phyloP scores from a whole-genome alignment of 1,140 invertebrate species.

The Calycopis cecrops region DNA sequence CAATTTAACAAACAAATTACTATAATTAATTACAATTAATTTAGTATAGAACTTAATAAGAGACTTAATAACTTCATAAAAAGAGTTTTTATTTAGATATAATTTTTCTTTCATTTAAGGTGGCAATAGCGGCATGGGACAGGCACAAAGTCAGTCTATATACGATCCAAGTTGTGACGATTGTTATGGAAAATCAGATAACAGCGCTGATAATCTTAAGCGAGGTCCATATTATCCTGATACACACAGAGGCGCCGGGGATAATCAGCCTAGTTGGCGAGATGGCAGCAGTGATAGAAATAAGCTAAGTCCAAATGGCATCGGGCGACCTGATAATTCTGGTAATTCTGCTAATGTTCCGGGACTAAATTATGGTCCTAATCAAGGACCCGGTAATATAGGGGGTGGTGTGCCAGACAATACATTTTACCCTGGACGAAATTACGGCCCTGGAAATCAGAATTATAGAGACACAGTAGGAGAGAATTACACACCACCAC shows the following conservation, averaged over 20 bases:
- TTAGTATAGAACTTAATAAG: too few species aligned
- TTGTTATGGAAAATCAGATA: slow-evolving; percentile 39
- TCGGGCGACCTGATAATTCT: neutral
- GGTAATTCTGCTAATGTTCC: neutral
- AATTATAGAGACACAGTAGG: too few species aligned
- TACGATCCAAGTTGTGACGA: slow-evolving; percentile 74
- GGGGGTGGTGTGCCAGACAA: too few species aligned
- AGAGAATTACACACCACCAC: too few species aligned
- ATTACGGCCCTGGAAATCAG: neutral
- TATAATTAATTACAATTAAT: too few species aligned
- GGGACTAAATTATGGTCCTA: neutral
- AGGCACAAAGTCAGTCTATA: slow-evolving; percentile 85
- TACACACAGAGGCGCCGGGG: slow-evolving; percentile 19
- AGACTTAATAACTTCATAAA: too few species aligned
- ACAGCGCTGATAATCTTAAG: slow-evolving; percentile 38
- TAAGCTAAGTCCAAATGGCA: neutral
- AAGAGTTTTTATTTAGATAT: too few species aligned
- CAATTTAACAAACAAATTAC: too few species aligned
- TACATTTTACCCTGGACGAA: too few species aligned
- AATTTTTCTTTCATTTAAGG: slow-evolving; percentile 60
- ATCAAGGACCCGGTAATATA: neutral
- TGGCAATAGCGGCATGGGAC: slow-evolving; percentile 85
- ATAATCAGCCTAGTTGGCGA: slow-evolving; percentile 5
- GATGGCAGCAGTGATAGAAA: neutral
- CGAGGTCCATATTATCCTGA: slow-evolving; percentile 24